phyloP scores from a whole-genome alignment of 1,140 invertebrate species.

The Amyelois transitella region DNA sequence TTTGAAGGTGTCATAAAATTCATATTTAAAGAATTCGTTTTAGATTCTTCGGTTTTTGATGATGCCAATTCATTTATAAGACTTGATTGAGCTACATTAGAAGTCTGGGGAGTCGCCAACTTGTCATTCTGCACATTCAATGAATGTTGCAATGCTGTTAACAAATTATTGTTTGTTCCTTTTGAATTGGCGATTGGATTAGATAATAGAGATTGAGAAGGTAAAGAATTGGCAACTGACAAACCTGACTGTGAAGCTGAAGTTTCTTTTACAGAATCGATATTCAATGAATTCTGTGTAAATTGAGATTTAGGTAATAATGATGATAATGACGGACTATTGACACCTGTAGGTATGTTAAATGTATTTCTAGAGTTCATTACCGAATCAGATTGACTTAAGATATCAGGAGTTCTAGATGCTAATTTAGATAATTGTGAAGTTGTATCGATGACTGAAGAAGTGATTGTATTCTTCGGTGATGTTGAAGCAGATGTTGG shows the following conservation, averaged over 20 bases:
- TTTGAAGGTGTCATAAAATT: no score
- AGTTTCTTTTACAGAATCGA: not conserved
- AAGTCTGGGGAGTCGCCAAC: not conserved
- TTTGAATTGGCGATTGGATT: not conserved
- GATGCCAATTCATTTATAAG: not conserved
- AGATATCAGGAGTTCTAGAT: not conserved
- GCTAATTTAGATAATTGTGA: not conserved
- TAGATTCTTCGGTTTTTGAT: not conserved
- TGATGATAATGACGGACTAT: not conserved
- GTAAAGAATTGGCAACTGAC: no score
- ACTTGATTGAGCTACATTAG: not conserved
- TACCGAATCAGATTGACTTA: not conserved
- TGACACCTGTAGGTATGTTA: not conserved
- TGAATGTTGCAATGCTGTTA: not conserved
- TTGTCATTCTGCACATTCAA: not conserved
- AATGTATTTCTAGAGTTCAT: not conserved
- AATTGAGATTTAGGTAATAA: not conserved
- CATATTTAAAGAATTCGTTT: not conserved
- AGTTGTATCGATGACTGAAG: not conserved
- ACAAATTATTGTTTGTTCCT: not conserved
- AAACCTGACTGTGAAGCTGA: not conserved
- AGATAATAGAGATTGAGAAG: no score
- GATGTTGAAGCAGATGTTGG: not conserved
- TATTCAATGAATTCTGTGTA: not conserved
- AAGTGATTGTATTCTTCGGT: not conserved